These are phyloP conservation scores for Bactericera cockerelli DNA, from an alignment of 1,140 invertebrate species.

Conservation along the genomic window DNA sequence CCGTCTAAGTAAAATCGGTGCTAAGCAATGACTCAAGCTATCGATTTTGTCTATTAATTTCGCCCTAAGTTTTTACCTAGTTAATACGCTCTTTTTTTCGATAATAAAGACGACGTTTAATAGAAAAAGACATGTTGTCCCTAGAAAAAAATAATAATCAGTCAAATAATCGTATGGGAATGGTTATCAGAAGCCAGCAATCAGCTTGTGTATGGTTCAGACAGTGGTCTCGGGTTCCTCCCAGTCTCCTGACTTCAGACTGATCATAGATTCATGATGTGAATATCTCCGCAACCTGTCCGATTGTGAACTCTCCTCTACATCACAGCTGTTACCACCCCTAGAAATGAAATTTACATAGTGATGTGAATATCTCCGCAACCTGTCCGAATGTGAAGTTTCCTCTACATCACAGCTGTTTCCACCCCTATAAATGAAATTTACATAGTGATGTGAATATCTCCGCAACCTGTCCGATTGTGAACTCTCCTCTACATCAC, in stretches of 20 bases:
- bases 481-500: not conserved
- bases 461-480: not conserved
- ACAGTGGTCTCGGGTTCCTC: not conserved
- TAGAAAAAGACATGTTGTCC: no score
- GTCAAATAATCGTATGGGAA: no score
- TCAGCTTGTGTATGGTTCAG: no score
- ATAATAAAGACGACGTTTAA: no score
- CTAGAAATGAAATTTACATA: not conserved
- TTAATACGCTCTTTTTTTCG: no score
- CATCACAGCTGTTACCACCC: not conserved
- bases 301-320: not conserved
- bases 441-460: not conserved
- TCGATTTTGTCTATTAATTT: no score
- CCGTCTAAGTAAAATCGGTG: no score
- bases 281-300: not conserved
- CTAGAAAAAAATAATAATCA: no score
- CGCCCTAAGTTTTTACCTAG: no score
- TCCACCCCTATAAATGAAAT: not conserved
- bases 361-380: not conserved
- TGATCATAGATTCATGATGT: constrained; percentile 3
- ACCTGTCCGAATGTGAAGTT: not conserved
- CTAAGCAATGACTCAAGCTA: no score
- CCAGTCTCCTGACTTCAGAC: not conserved
- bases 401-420: not conserved
- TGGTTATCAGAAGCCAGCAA: no score